Base-by-base conservation (phyloP, 1,140 invertebrate species). In the Cyphomyrmex costatus region DNA sequence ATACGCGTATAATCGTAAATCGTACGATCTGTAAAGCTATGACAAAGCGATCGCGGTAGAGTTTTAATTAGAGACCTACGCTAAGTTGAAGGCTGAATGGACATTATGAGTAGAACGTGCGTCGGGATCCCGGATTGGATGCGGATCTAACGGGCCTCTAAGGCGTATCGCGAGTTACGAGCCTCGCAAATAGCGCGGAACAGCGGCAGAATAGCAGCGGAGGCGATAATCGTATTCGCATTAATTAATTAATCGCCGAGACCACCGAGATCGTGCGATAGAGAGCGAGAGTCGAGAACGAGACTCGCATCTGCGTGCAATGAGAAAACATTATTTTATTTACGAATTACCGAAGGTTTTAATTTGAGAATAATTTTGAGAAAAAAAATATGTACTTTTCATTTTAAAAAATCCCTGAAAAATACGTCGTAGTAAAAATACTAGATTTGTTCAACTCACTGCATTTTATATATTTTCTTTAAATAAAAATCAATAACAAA, bases 41-140 rank as follows among this genome's bases (percentile, higher is more conserved):
- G 63, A 46, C 49, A 30, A 33, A 42, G 1, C n/a, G 56, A 16
- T 27, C 14, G 3, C 16, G 51, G 46, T 3, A 56, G 60, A n/a
- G 30, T 49, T 78, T 87, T 90, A 79, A 89, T 90, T 84, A 68
- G 21, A 51, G n/a, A 2, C 36, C n/a, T 74, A 53, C 19, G 51
- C 51, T 61, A 78, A 63, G 63, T 88, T 19, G 88, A 76, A 89
- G 85, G 85, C 24, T 66, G 66, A 73, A 30, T 46, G 42, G 53
- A 61, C 58, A 46, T 89, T 30, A 63, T 73, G 53, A 84, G 84
- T 89, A 60, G 60, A 78, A 85, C 27, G 8, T 19, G 68, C 14
- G 14, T 68, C 58, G 30, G 51, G n/a, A 80, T 78, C 6, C 71
- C 30, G 84, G 51, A 89, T 89, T 89, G 88, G 88, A 74, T 2